Base-by-base conservation (phyloP, 2,797 vertebrate genomes). In the Fundulus diaphanus region DNA sequence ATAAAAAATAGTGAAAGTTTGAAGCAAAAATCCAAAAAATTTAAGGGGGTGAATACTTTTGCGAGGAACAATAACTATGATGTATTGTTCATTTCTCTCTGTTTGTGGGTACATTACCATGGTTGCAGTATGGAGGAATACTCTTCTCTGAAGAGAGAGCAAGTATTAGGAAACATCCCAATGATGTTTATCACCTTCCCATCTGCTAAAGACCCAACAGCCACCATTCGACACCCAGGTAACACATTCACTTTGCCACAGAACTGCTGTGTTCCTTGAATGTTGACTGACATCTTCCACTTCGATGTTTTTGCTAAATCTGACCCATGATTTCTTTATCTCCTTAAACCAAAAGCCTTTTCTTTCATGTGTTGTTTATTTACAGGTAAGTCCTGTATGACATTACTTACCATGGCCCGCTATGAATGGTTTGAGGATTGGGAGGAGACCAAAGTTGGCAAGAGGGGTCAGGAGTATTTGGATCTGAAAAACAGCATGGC, bases 161-260 rank as follows among this genome's bases (percentile, higher is more conserved):
- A 96, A 0, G 92, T 96, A 11, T 74, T 93, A 0, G 92, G 94
- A 0, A 93, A 95, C 82, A 88, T 96, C 81, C 94, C 95, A 29
- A 95, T 96, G 94, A 95, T 96, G 93, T 96, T 96, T 79, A 91
- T 96, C 86, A 96, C 95, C 22, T 96, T 94, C 82, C 96, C 96
- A 0, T 95, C 96, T 0, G 96, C 95, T 67, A 96, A 97, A 89
- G 96, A 97, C 86, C 94, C 96, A 29, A 95, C 94, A 18, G 72
- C 95, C 33, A 90, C 82, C 78, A 86, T 92, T 77, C 91, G 94
- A 59, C 93, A 96, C 56, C 95, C 95, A 91, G 96, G 95, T 96
- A 86, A 73, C 59, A 33, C 49, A 51, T 20, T 59, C 37, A 29
- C 7, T 42, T 0, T 52, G 20, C 16, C 0, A 29, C 24, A 63